Evolutionary conservation across 1,140 invertebrate species (phyloP).

Genomic region (Andricus grossulariae): DNA sequence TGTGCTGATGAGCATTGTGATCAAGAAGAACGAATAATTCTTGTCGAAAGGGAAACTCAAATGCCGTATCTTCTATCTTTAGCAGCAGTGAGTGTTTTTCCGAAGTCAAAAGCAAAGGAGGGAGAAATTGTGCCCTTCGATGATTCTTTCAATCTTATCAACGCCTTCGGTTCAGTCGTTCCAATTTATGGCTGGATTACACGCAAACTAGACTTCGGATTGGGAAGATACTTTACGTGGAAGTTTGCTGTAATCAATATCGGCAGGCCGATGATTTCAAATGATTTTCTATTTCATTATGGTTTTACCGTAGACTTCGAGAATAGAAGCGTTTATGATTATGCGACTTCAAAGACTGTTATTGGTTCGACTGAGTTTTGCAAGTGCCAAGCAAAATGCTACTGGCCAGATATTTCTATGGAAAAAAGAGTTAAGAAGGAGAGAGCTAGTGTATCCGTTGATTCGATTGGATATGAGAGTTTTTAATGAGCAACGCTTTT

Average conservation of each 20-base stretch:
- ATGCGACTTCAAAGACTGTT: not conserved
- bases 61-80: not conserved
- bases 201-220: not conserved
- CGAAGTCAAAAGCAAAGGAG: not conserved
- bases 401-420: not conserved
- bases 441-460: too few species aligned
- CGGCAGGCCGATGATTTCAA: not conserved
- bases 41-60: constrained; percentile 8
- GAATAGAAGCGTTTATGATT: not conserved
- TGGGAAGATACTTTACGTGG: constrained; percentile 23
- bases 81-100: not conserved
- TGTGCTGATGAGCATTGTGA: not conserved
- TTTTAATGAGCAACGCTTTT: too few species aligned
- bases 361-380: not conserved
- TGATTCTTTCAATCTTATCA: not conserved
- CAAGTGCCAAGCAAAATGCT: not conserved
- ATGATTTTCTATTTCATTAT: not conserved
- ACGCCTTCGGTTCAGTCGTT: not conserved
- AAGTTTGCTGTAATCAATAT: not conserved
- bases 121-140: not conserved
- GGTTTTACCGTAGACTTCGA: not conserved
- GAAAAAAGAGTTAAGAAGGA: not conserved
- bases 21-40: not conserved
- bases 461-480: too few species aligned
- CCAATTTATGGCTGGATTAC: constrained; percentile 14